phyloP scores from a whole-genome alignment of 1,140 invertebrate species.

The Pseudomyrmex cubaensis region DNA sequence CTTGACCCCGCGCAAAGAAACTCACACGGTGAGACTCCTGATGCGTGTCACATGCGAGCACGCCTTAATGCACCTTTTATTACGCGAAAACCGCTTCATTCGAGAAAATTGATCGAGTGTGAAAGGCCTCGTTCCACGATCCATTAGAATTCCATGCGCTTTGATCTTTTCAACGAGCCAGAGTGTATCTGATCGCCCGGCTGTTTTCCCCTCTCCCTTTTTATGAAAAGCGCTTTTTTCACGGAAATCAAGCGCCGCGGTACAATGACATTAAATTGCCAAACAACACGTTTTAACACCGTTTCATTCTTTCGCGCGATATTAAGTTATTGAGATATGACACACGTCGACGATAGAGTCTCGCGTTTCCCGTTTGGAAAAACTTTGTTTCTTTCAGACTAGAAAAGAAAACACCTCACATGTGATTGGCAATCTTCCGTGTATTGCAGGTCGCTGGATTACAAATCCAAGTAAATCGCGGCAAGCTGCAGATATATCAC shows the following conservation, averaged over 20 bases:
- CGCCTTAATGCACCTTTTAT: constrained; percentile 82
- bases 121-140: constrained; percentile 76
- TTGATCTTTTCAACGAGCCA: constrained; percentile 77
- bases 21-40: constrained; percentile 43
- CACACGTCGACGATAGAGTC: background rate
- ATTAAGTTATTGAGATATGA: constrained; percentile 13
- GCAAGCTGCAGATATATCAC: constrained; percentile 65
- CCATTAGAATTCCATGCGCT: constrained; percentile 76
- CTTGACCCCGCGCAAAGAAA: constrained; percentile 47
- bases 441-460: background rate
- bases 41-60: constrained; percentile 67
- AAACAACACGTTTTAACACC: constrained; percentile 1
- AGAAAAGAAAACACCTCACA: background rate
- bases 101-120: constrained; percentile 79
- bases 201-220: background rate
- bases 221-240: constrained; percentile 54
- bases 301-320: constrained; percentile 14
- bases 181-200: constrained; percentile 71
- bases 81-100: constrained; percentile 77
- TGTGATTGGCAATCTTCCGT: background rate
- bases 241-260: constrained; percentile 59
- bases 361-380: background rate
- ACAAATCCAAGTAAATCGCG: constrained; percentile 12
- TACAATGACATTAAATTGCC: constrained; percentile 40
- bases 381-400: too few species aligned